Base-by-base conservation (phyloP, 2,888 invertebrate species). In the Brachypalpus laphriformis region DNA sequence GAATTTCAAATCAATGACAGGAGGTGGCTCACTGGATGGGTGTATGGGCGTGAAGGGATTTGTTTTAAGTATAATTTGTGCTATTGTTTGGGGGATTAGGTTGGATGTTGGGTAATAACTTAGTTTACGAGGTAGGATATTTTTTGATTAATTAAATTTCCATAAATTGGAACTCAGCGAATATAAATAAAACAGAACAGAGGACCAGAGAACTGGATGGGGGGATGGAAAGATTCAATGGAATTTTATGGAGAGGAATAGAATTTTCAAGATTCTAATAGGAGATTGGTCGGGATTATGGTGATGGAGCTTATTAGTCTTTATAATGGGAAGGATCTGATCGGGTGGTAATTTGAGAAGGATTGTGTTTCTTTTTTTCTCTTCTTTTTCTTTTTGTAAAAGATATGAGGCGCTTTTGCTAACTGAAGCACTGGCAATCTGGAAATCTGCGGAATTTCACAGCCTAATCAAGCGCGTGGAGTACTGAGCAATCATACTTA, bases 61-160 rank as follows among this genome's bases (percentile, higher is more conserved):
- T 66, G 22, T 71, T 85, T 75, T 71, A 11, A 47, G 65, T 40
- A 85, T 71, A 76, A 81, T 85, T 85, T 85, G 75, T 70, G 81
- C 54, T 40, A 81, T 76, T 85, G 59, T 66, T 40, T 61, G 71
- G 63, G 51, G 65, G 81, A 72, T 76, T 85, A 76, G 42, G 47
- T 16, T 8, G 65, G 72, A 74, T 74, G 42, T 54, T 83, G 22
- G 63, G 74, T 83, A 63, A 76, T 76, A 78, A 74, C 72, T 72
- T 61, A 68, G 72, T 71, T 82, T 82, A 82, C 31, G 78, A 68
- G 34, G 40, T 31, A 45, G 63, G 34, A 57, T 63, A 61, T 75
- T 68, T 70, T 71, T 65, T 71, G 66, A 76, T 85, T 76, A 76
- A 81, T 81, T 81, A 85, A 80, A 81, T 80, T 85, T 85, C 71